Evolutionary conservation across 1,140 invertebrate genomes (phyloP).

Genomic region (Vanessa tameamea): DNA sequence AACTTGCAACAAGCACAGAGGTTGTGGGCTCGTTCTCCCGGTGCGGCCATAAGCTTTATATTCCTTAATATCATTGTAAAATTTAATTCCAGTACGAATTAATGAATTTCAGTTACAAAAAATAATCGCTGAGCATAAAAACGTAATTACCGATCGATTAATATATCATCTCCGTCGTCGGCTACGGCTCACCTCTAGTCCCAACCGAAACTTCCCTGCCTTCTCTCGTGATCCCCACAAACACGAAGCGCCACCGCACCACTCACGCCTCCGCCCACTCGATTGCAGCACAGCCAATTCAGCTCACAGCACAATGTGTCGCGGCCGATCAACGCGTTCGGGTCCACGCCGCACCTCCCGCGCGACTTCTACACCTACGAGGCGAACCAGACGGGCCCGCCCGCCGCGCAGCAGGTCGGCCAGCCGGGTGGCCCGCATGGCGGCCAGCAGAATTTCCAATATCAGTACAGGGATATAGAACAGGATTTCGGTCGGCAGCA

Average conservation of each 20-base stretch:
- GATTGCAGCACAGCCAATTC: conserved; percentile 81
- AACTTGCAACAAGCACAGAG: conserved; percentile 12
- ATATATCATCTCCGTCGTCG: neutral
- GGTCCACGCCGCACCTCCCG: conserved; percentile 83
- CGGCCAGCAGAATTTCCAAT: conserved; percentile 37
- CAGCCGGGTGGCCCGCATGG: conserved; percentile 27
- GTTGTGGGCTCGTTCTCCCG: conserved; percentile 18
- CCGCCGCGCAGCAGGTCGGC: conserved; percentile 39
- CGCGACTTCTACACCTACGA: conserved; percentile 55
- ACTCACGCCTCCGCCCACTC: conserved; percentile 33
- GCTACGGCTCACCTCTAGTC: neutral
- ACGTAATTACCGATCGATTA: too few species aligned
- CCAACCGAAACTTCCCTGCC: neutral
- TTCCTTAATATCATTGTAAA: neutral
- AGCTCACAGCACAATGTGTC: conserved; percentile 83
- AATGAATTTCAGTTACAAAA: too few species aligned
- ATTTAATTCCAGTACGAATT: neutral
- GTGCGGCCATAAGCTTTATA: conserved; percentile 17
- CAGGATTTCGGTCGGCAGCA: conserved; percentile 76
- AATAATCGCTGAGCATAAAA: too few species aligned
- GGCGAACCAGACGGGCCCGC: conserved; percentile 52
- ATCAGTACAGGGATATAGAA: conserved; percentile 74
- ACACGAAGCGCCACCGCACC: conserved; percentile 25
- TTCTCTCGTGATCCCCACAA: neutral
- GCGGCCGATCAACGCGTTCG: conserved; percentile 71